Conservation (phyloP, 2,888 invertebrate species). For the Molanna angustata region DNA sequence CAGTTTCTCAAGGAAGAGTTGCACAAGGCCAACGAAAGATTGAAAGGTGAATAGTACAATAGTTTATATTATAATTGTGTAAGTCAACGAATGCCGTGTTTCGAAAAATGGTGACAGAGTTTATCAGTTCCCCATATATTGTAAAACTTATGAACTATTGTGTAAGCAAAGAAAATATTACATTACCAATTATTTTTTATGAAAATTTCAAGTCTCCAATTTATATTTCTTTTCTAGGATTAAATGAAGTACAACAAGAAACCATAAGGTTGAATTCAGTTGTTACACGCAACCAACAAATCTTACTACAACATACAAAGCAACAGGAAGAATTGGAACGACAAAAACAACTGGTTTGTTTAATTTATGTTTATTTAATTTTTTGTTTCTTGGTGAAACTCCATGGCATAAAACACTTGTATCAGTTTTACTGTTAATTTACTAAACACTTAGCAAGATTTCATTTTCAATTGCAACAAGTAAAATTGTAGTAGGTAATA, state of each 20-base stretch:
- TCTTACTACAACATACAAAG: slow-evolving; percentile 40
- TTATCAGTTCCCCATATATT: too few relatives aligned
- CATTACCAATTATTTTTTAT: too few relatives aligned
- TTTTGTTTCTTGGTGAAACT: not conserved
- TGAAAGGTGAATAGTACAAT: slow-evolving; percentile 26
- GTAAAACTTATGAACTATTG: too few relatives aligned
- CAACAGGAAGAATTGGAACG: slow-evolving; percentile 54
- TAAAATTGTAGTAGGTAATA: too few relatives aligned
- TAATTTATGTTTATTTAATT: slow-evolving; percentile 4
- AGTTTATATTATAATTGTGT: too few relatives aligned
- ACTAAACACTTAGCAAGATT: too few relatives aligned
- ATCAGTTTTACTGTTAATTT: not conserved
- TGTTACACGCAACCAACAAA: slow-evolving; percentile 34
- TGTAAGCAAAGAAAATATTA: too few relatives aligned
- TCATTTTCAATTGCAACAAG: too few relatives aligned
- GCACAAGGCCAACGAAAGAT: slow-evolving; percentile 41
- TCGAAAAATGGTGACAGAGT: too few relatives aligned
- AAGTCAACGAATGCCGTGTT: too few relatives aligned
- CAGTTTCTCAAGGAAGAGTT: slow-evolving; percentile 59
- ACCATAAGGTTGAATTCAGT: slow-evolving; percentile 45
- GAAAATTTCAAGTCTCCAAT: too few relatives aligned
- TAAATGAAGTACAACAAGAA: slow-evolving; percentile 51
- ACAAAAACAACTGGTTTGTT: slow-evolving; percentile 45
- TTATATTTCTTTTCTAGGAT: slow-evolving; percentile 37
- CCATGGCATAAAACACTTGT: not conserved